Percentiles rank a stretch among this genome's conserved stretches.
Evolutionary conservation across 1,140 invertebrate species (phyloP).

Genomic region (Aplysia californica): DNA sequence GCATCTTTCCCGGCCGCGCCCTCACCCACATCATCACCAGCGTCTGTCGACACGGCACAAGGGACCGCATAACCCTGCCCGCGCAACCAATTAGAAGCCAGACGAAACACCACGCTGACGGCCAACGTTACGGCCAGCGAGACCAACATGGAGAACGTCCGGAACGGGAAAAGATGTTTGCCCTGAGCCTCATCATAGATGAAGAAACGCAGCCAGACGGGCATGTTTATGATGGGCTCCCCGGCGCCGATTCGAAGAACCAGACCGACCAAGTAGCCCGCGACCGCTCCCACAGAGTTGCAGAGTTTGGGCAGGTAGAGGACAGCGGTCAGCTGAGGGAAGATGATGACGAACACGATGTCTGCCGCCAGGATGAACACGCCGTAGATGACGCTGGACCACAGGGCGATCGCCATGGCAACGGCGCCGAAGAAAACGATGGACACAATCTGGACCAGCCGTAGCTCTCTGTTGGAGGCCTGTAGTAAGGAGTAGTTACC

Average conservation of each 20-base stretch:
- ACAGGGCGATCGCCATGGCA: conserved; percentile 55
- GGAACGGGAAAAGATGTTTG: conserved; percentile 57
- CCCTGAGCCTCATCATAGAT: conserved; percentile 40
- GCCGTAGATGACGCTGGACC: conserved; percentile 55
- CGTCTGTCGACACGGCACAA: no score
- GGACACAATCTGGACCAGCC: conserved; percentile 48
- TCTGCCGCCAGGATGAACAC: conserved; percentile 63
- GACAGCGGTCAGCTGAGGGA: conserved; percentile 59
- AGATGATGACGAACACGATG: conserved; percentile 61
- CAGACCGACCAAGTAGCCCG: conserved; percentile 47
- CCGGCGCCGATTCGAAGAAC: conserved; percentile 60
- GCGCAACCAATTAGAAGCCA: background rate
- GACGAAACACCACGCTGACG: background rate
- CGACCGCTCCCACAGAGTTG: conserved; percentile 49
- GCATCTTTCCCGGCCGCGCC: no score
- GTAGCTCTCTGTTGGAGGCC: conserved; percentile 54
- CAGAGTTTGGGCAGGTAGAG: conserved; percentile 47
- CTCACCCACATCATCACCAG: no score
- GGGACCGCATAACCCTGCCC: background rate
- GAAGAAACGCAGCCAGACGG: conserved; percentile 56
- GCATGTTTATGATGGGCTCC: conserved; percentile 46
- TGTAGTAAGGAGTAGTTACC: conserved; percentile 29
- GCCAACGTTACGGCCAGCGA: conserved; percentile 38
- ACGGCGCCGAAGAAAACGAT: conserved; percentile 50
- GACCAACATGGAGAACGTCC: conserved; percentile 52